These are phyloP conservation scores for Calonectris borealis DNA, from an alignment of 2,113 vertebrate genomes.

Conservation along the genomic window DNA sequence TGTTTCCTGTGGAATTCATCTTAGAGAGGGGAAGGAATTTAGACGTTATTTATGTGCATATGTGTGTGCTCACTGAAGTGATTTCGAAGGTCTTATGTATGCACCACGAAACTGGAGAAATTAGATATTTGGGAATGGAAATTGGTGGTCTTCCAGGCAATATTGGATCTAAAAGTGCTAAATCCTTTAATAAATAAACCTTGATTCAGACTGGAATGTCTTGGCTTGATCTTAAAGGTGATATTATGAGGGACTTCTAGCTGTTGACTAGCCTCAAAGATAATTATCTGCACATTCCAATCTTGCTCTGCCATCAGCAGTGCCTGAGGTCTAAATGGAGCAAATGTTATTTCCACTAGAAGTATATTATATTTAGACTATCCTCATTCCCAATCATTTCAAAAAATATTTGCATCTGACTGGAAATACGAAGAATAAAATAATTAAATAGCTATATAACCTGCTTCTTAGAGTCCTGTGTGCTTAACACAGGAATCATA, in stretches of 20 bases:
- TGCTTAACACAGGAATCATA: neutral
- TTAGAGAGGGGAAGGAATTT: constrained; percentile 48
- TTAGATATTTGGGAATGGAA: constrained; percentile 79
- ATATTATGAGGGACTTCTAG: constrained; percentile 73
- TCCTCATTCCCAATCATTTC: constrained; percentile 14
- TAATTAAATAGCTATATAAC: neutral
- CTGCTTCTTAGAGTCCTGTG: neutral
- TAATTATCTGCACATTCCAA: constrained; percentile 80
- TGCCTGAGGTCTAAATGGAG: constrained; percentile 54
- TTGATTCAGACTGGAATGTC: constrained; percentile 81
- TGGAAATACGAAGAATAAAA: constrained; percentile 25
- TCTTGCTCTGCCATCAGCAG: constrained; percentile 65
- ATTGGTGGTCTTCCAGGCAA: constrained; percentile 78
- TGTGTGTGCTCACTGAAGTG: neutral
- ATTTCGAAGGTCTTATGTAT: constrained; percentile 60
- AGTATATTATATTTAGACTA: constrained; percentile 56
- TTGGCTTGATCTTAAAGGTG: constrained; percentile 81
- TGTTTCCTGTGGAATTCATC: constrained; percentile 47
- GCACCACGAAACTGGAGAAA: constrained; percentile 74
- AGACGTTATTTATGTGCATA: constrained; percentile 8
- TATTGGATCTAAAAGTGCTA: constrained; percentile 80
- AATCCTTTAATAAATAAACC: constrained; percentile 84
- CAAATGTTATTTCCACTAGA: constrained; percentile 59
- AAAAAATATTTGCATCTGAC: constrained; percentile 22
- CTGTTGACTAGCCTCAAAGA: constrained; percentile 73